Base-by-base conservation (phyloP, 2,797 vertebrate species). In the Ctenopoma kingsleyae region DNA sequence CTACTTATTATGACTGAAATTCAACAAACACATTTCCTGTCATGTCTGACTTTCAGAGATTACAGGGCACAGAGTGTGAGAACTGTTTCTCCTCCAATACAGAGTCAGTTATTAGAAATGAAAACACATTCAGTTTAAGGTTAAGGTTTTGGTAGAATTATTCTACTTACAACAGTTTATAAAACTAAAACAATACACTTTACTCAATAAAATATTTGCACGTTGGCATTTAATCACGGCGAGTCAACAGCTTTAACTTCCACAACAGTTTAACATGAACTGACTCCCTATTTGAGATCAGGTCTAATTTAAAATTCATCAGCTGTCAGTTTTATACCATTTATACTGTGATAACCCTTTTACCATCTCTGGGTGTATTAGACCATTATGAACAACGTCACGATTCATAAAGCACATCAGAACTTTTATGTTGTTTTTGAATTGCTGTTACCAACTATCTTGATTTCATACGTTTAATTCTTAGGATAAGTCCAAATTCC, bases 21-120 rank as follows among this genome's bases (percentile, higher is more conserved):
- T 38, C 15, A 50, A 67, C 43, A 1, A 50, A 67, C 43, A 1
- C 1, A 27, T n/a, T 53, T 54, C 32, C 58, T 53, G 47, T 61
- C 1, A 65, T 48, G 56, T 59, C 58, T 49, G n/a, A 71, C 60
- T 27, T 27, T 27, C n/a, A n/a, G n/a, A 27, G 30, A 32, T 32
- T 32, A 32, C 30, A 32, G 30, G 30, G 8, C 30, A 32, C 30
- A 32, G 30, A 8, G 30, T 32, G 30, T 32, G 30, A 32, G 30
- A 64, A 62, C 19, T 1, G 8, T 36, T 36, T 53, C 12, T 61
- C 32, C 17, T 30, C 10, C 25, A 30, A 11, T 38, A 56, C 40
- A 68, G 23, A 71, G 16, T 46, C 19, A 36, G 41, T 64, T 6
- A 57, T 17, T 23, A 64, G 52, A 38, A 19, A 47, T 13, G 13